Evolutionary conservation across 1,140 invertebrate species (phyloP).

Genomic region (Akabosia matsudoensis): DNA sequence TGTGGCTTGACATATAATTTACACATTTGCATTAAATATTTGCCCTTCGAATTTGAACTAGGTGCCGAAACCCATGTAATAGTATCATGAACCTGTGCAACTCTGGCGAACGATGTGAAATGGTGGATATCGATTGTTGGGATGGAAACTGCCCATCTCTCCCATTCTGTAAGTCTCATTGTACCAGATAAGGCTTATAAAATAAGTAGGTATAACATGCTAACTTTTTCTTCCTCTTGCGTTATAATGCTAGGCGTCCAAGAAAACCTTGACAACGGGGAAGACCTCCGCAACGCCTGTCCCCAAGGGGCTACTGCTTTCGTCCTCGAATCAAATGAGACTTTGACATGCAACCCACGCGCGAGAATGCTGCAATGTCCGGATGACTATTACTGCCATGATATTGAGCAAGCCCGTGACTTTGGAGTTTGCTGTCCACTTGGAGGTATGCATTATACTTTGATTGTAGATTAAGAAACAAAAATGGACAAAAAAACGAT

Average conservation of each 20-base stretch:
- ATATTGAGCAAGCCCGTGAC: slow-evolving; percentile 29
- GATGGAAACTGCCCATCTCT: slow-evolving; percentile 75
- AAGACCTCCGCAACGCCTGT: slow-evolving; percentile 26
- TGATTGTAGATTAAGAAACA: slow-evolving; percentile 3
- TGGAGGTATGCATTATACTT: not conserved
- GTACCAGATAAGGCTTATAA: slow-evolving; percentile 14
- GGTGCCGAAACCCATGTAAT: slow-evolving; percentile 72
- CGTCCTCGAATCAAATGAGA: slow-evolving; percentile 37
- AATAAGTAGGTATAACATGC: too few relatives aligned
- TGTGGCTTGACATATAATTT: not conserved
- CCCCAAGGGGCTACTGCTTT: slow-evolving; percentile 42
- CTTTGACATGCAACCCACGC: slow-evolving; percentile 45
- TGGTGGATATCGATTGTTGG: slow-evolving; percentile 75
- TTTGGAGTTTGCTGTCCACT: slow-evolving; percentile 42
- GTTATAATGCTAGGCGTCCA: slow-evolving; percentile 1
- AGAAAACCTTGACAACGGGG: slow-evolving; percentile 18
- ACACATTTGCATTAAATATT: not conserved
- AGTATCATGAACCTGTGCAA: slow-evolving; percentile 59
- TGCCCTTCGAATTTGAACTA: slow-evolving; percentile 53
- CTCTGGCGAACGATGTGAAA: slow-evolving; percentile 64
- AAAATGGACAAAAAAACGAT: not conserved
- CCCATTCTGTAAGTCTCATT: slow-evolving; percentile 65
- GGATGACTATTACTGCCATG: slow-evolving; percentile 44
- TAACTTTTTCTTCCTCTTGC: not conserved
- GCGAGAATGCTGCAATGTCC: slow-evolving; percentile 45